Evolutionary conservation across 2,888 invertebrate genomes (phyloP), one percentile per base, ranked within the genome.

Genomic region (Arctia plantaginis): DNA sequence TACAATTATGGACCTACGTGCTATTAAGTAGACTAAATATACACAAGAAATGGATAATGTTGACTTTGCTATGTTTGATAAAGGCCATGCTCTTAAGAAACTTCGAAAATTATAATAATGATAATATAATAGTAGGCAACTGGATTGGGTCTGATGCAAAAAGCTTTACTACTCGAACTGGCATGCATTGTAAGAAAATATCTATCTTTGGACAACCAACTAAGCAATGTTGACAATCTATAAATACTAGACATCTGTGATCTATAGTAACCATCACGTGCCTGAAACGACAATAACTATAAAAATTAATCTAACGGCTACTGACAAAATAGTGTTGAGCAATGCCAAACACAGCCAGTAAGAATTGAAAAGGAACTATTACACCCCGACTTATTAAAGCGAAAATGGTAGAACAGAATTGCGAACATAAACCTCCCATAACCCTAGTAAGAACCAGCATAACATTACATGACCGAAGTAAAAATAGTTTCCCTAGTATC

Each of bases 401-500:
- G 44, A 47, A 70, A 27, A 65, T 44, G 44, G 47, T 35, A 3
- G 30, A 71, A 71, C 47, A 67, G 66, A 74, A 68, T 18, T 62
- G 62, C 62, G 62, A 30, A 30, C 62, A 30, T 62, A 27, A 68
- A 33, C 23, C 69, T 59, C 30, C 39, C 20, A 74, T 71, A 74
- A 47, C 66, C 59, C 44, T 20, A 66, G 51, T 71, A 67, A 66
- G 30, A 39, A 66, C 66, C 68, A 44, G 69, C 65, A 77, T 82
- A 79, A 82, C 77, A 76, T 72, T 76, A 64, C 59, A 71, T 69
- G 35, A 33, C 47, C 62, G 51, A 77, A 80, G 68, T 80, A 78
- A 82, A 81, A 78, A 85, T 82, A 78, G 75, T 82, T 80, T 35
- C 64, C 65, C 73, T 77, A 65, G 69, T 74, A 76, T 65, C 67